Base-by-base conservation (phyloP, 2,888 invertebrate genomes). In the Agrotis exclamationis region DNA sequence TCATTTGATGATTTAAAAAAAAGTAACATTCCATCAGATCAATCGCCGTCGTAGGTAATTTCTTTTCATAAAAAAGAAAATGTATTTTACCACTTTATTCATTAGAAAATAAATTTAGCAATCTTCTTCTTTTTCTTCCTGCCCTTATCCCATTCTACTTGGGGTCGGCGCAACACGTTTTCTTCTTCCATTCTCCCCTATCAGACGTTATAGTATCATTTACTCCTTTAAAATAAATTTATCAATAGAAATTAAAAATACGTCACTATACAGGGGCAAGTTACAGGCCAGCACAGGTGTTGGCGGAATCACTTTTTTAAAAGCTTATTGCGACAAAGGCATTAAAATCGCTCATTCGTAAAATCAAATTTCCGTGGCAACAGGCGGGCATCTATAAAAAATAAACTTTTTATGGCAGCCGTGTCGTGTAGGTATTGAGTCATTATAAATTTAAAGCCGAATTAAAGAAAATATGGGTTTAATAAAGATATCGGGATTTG, bases 311-410 rank as follows among this genome's bases (percentile, higher is more conserved):
- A 44, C 48, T 63, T 73, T 39, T 76, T 74, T 76, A 57, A 72
- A 74, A 72, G 54, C 51, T 57, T 72, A 72, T 66, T 74, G 74
- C 53, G 59, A 63, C 67, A 83, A 83, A 86, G 83, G 84, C 87
- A 91, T 89, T 91, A 92, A 91, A 91, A 85, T 86, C 89, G 78
- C 80, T 89, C 91, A 91, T 89, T 91, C 90, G 91, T 87, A 88
- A 92, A 92, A 93, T 92, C 89, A 86, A 91, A 92, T 92, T 91
- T 91, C 89, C 89, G 89, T 89, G 89, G 92, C 91, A 91, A 89
- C 88, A 88, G 86, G 79, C 86, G 79, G 53, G 70, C 72, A 74
- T 76, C 84, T 85, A 89, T 91, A 91, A 89, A 91, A 83, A 90
- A 83, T 39, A 72, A 78, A 79, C 79, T 76, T 88, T 91, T 90